Evolutionary conservation across 2,888 invertebrate species (phyloP).

Genomic region (Rhingia campestris): DNA sequence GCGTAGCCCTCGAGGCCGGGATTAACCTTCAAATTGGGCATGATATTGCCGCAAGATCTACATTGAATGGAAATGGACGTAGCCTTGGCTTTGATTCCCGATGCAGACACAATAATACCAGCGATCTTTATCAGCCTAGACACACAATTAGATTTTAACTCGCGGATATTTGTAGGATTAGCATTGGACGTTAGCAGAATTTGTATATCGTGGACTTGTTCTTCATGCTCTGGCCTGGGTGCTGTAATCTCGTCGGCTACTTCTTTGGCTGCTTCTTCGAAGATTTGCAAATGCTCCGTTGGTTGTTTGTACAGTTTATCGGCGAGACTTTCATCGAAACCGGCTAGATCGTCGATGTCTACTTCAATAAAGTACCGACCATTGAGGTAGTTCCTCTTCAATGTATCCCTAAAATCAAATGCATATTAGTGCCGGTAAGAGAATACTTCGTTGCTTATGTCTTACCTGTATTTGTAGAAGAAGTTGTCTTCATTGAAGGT

Average conservation of each 20-base stretch:
- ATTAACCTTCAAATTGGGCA: slow-evolving; percentile 94
- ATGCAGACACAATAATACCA: slow-evolving; percentile 97
- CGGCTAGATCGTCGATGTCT: slow-evolving; percentile 95
- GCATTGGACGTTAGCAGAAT: slow-evolving; percentile 93
- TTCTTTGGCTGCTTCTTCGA: slow-evolving; percentile 98
- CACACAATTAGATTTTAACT: slow-evolving; percentile 96
- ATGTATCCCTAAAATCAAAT: slow-evolving; percentile 88
- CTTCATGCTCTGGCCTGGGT: slow-evolving; percentile 95
- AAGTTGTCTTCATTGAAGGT: slow-evolving; percentile 98
- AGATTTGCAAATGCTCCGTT: slow-evolving; percentile 94
- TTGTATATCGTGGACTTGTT: slow-evolving; percentile 95
- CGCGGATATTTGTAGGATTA: slow-evolving; percentile 90
- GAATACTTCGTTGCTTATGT: not conserved
- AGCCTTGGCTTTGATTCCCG: slow-evolving; percentile 97
- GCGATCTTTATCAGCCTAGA: slow-evolving; percentile 96
- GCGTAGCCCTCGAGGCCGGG: slow-evolving; percentile 98
- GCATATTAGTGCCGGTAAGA: too few relatives aligned
- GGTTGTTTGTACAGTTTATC: slow-evolving; percentile 96
- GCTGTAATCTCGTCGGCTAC: slow-evolving; percentile 98
- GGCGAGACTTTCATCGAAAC: slow-evolving; percentile 95
- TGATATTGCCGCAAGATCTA: slow-evolving; percentile 93
- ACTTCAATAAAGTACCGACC: slow-evolving; percentile 95
- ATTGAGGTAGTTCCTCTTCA: slow-evolving; percentile 96
- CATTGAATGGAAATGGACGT: slow-evolving; percentile 98
- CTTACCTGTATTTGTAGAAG: slow-evolving; percentile 96